Evolutionary conservation across 1,140 invertebrate species (phyloP), one percentile per base, ranked within the genome.

Genomic region (Hylyphantes graminicola): DNA sequence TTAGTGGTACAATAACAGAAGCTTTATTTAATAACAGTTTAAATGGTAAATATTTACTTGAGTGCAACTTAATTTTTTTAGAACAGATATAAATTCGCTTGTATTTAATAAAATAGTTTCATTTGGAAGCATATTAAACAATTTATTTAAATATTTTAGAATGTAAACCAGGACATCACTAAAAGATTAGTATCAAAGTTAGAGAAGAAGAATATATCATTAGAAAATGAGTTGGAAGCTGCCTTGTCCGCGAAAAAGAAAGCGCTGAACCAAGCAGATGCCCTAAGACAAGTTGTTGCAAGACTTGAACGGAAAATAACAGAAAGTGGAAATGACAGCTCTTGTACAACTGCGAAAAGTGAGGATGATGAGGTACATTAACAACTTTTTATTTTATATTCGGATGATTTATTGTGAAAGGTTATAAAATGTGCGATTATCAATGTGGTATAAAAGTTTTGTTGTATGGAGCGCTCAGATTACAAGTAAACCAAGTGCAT

Each of bases 141-240:
- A 1, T 35, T 1, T 35, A 5, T 35, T 35, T 35, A 35, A 10
- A 48, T 65, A 50, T 78, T 78, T 35, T 15, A 78, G 63, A 8
- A 17, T 13, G 51, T 21, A 10, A 10, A 21, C 5, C 12, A 57
- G 15, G 9, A 57, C 57, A 15, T 15, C 5, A 57, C n/a, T 7
- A 81, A 72, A 8, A 68, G 64, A 73, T 55, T 81, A 19, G 57
- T 81, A 21, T 50, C 35, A 17, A 81, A 81, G 21, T 51, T 81
- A 59, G 79, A 81, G 19, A 81, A 73, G 55, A 81, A 81, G 53
- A 81, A 81, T 54, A 63, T 81, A 12, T n/a, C n/a, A 9, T 54
- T 81, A 53, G 79, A 81, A n/a, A 9, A 21, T 0, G 79, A 81
- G 17, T 53, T 81, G 21, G 68, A 81, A 81, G 10, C 68, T 73